Evolutionary conservation across 2,113 vertebrate species (phyloP), one percentile per base, ranked within the genome.

Genomic region (Chlorodrepanis virens): DNA sequence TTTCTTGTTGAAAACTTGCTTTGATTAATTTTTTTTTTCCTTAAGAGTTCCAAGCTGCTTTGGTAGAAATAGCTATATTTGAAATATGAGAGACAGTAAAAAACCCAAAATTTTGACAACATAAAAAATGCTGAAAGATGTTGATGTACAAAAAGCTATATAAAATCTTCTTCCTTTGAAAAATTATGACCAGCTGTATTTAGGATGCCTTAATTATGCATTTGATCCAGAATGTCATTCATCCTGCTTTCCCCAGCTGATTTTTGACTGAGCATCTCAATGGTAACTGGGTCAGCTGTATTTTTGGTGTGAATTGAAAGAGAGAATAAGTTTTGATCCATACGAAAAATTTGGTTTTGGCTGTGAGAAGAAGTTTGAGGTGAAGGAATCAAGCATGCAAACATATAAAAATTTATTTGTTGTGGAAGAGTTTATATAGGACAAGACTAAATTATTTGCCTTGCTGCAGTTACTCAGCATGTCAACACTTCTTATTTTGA

Each of bases 161-260:
- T 50, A 81, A 91, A 96, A 94, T 76, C 47, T 21, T 87, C 44
- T 89, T 94, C 78, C 90, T 96, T 75, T 79, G 90, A 79, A 89
- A 94, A 94, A 78, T 79, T 56, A 85, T 82, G 84, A 20, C 74
- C 95, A 93, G 82, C 87, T 97, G 87, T 69, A 79, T 97, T 94
- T 91, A 76, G 74, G 68, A 76, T 10, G 78, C 84, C 77, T 94
- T 96, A 95, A 96, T 97, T 95, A 90, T 90, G 74, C 60, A 87
- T 93, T 90, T 93, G 87, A 94, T 94, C 57, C 76, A 71, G 78
- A 71, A 78, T 90, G 94, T 85, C 84, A 87, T 87, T 94, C 92
- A 83, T 95, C 60, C 47, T 81, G 50, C 72, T 89, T 90, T 96
- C 42, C 88, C 86, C 89, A 95, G 89, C 87, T 96, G 93, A 91